phyloP scores from a whole-genome alignment of 2,113 vertebrate genomes.

The Eretmochelys imbricata region DNA sequence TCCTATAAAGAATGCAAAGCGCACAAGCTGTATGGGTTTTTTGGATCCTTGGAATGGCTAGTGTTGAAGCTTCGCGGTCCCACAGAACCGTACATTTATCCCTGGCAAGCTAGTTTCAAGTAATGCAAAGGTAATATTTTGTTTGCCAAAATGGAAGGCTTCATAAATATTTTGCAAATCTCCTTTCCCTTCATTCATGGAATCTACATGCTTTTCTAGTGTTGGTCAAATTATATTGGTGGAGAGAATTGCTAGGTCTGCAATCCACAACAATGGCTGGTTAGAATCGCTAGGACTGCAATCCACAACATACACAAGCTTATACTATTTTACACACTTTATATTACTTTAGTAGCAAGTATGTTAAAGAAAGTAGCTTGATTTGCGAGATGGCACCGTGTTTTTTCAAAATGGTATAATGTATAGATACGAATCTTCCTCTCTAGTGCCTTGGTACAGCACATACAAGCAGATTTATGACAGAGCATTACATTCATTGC shows the following conservation, averaged over 20 bases:
- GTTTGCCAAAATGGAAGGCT: background rate
- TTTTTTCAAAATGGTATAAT: background rate
- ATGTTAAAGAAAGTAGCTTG: slow-evolving; percentile 31
- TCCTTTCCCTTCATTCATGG: background rate
- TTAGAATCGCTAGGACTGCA: background rate
- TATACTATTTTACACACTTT: background rate
- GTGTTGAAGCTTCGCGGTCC: background rate
- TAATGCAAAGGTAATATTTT: background rate
- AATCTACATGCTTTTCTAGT: background rate
- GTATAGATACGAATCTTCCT: background rate
- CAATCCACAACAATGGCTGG: background rate
- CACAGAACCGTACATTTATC: slow-evolving; percentile 4
- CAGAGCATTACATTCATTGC: background rate
- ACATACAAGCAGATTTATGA: slow-evolving; percentile 9
- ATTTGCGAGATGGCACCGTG: background rate
- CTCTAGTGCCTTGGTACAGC: background rate
- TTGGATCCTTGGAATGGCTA: slow-evolving; percentile 4
- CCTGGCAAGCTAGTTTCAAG: slow-evolving; percentile 19
- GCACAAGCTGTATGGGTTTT: slow-evolving; percentile 38
- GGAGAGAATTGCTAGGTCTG: background rate
- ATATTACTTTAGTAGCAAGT: slow-evolving; percentile 44
- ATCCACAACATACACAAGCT: background rate
- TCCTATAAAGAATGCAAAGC: slow-evolving; percentile 60
- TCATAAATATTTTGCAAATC: background rate
- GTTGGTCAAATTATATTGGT: background rate